Percentiles rank a stretch among this genome's conserved stretches.
phyloP scores from a whole-genome alignment of 2,888 invertebrate species.

The Megamerina dolium region DNA sequence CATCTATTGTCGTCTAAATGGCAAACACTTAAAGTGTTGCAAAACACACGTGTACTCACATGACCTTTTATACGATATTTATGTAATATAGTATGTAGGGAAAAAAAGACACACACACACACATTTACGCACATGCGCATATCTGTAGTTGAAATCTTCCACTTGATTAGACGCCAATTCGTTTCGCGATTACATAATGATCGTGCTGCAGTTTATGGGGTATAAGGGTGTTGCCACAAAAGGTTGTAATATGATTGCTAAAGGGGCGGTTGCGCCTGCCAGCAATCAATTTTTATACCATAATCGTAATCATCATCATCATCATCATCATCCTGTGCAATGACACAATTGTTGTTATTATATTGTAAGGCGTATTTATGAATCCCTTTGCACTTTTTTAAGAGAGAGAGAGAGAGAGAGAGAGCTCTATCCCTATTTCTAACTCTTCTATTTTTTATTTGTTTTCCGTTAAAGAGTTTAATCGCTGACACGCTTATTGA shows the following conservation, averaged over 20 bases:
- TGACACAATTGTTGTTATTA: no score
- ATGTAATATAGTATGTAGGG: no score
- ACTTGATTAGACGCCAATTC: constrained; percentile 35
- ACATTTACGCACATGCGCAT: not conserved
- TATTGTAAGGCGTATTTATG: no score
- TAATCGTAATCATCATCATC: no score
- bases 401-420: no score
- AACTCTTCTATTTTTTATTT: constrained; percentile 15
- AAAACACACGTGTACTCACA: not conserved
- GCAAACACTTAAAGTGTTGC: constrained; percentile 10
- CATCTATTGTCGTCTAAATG: constrained; percentile 3
- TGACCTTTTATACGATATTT: no score
- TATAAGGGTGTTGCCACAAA: constrained; percentile 15
- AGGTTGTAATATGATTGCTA: constrained; percentile 29
- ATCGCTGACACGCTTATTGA: constrained; percentile 23
- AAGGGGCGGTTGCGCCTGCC: constrained; percentile 13
- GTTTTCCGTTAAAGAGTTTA: constrained; percentile 24
- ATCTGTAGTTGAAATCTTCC: no score
- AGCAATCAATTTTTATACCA: no score
- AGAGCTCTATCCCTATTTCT: constrained; percentile 3
- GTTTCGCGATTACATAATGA: not conserved
- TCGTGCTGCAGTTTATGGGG: not conserved
- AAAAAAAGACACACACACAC: no score
- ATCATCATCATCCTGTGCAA: no score
- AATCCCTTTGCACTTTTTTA: no score